Percentiles rank a stretch among this genome's conserved stretches.
Evolutionary conservation across 2,797 vertebrate species (phyloP).

Genomic region (Clamator glandarius): DNA sequence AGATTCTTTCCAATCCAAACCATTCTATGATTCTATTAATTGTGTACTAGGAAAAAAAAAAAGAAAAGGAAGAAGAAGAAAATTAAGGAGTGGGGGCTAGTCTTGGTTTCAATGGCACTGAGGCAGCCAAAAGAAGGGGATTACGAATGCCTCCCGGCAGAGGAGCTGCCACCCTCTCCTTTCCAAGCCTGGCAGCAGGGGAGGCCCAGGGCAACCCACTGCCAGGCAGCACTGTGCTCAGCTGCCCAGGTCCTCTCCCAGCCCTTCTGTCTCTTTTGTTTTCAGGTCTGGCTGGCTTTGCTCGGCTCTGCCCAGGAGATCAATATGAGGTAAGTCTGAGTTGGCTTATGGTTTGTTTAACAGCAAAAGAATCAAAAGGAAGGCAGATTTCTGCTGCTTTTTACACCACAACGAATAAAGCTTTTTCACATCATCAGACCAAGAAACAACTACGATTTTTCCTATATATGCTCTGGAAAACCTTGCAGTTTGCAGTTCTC

Average conservation of each 20-base stretch:
- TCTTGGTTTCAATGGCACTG: neutral
- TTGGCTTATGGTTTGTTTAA: neutral
- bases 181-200: neutral
- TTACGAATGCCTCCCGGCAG: no score
- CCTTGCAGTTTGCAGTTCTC: no score
- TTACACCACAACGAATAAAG: no score
- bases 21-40: no score
- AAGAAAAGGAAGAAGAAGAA: neutral
- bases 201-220: neutral
- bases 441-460: no score
- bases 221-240: accelerated
- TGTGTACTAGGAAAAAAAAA: neutral
- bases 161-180: neutral
- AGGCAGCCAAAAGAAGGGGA: neutral
- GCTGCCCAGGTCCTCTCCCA: neutral
- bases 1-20: no score
- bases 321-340: constrained; percentile 81
- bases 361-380: no score
- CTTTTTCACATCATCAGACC: no score
- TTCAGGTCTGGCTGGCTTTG: constrained; percentile 84
- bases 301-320: constrained; percentile 85
- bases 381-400: no score
- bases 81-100: neutral
- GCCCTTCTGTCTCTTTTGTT: neutral
- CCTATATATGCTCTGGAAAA: no score